Conservation (phyloP, 2,888 invertebrate genomes). For the Agonopterix arenella region DNA sequence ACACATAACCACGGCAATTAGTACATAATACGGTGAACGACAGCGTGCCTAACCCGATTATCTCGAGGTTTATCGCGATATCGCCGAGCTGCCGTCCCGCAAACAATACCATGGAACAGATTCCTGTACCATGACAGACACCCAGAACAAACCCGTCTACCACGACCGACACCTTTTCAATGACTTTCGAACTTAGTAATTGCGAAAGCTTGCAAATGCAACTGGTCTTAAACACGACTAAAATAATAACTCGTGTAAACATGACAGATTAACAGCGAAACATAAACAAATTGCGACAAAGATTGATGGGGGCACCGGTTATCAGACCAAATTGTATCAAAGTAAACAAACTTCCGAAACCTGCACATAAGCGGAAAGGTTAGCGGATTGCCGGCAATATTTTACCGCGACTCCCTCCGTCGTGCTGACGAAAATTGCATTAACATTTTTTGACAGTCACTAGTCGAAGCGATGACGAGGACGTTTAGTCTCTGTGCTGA, state of each 20-base stretch:
- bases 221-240: slow-evolving; percentile 30
- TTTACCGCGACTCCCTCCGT: slow-evolving; percentile 35
- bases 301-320: slow-evolving; percentile 29
- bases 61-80: slow-evolving; percentile 56
- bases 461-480: slow-evolving; percentile 63
- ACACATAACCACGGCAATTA: slow-evolving; percentile 63
- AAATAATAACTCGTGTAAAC: slow-evolving; percentile 40
- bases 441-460: slow-evolving; percentile 68
- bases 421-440: slow-evolving; percentile 56
- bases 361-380: slow-evolving; percentile 27
- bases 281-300: slow-evolving; percentile 31
- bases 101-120: slow-evolving; percentile 53
- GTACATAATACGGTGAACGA: slow-evolving; percentile 63
- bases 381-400: slow-evolving; percentile 33
- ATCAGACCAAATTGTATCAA: slow-evolving; percentile 31
- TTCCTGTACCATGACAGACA: slow-evolving; percentile 51
- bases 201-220: slow-evolving; percentile 29
- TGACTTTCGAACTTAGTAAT: slow-evolving; percentile 32
- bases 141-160: slow-evolving; percentile 45
- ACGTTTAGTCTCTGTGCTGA: slow-evolving; percentile 61
- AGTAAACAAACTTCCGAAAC: slow-evolving; percentile 32
- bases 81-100: slow-evolving; percentile 19
- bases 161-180: slow-evolving; percentile 33
- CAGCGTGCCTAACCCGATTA: slow-evolving; percentile 68
- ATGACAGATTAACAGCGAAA: slow-evolving; percentile 25